phyloP scores from a whole-genome alignment of 2,797 vertebrate species.

The Eupleurogrammus muticus region DNA sequence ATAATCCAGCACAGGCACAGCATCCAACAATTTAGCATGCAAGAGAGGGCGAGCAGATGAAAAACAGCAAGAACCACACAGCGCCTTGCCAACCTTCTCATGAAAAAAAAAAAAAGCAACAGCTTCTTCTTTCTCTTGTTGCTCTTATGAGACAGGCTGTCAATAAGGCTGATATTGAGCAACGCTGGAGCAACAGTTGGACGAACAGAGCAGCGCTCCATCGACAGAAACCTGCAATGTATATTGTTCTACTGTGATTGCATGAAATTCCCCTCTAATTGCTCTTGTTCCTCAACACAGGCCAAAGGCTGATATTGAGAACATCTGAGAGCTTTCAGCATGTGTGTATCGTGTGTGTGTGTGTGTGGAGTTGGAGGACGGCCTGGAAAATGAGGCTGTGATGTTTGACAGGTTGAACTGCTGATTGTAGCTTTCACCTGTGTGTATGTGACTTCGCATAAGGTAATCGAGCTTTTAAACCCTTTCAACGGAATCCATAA shows the following conservation, averaged over 20 bases:
- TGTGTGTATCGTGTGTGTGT: conserved; percentile 33
- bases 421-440: conserved; percentile 59
- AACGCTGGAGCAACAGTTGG: conserved; percentile 63
- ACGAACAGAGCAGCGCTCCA: conserved; percentile 21
- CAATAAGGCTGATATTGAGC: conserved; percentile 54
- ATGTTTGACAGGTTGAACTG: conserved; percentile 48
- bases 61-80: conserved; percentile 40
- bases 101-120: conserved; percentile 34
- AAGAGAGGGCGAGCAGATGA: conserved; percentile 54
- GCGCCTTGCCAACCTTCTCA: conserved; percentile 39
- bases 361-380: conserved; percentile 41
- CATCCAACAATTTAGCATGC: conserved; percentile 64
- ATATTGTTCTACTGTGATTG: conserved; percentile 76
- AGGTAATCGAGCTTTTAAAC: conserved; percentile 52
- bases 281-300: conserved; percentile 57
- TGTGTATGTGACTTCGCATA: conserved; percentile 27
- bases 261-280: conserved; percentile 72
- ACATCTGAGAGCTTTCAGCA: conserved; percentile 68
- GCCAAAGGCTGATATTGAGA: conserved; percentile 67
- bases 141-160: conserved; percentile 49
- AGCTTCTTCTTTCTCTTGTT: conserved; percentile 48
- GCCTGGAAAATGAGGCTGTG: conserved; percentile 62
- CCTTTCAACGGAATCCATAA: conserved; percentile 32
- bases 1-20: conserved; percentile 37
- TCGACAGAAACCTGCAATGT: conserved; percentile 65